Base-by-base conservation (phyloP, 2,888 invertebrate genomes). In the Alsophila aescularia region DNA sequence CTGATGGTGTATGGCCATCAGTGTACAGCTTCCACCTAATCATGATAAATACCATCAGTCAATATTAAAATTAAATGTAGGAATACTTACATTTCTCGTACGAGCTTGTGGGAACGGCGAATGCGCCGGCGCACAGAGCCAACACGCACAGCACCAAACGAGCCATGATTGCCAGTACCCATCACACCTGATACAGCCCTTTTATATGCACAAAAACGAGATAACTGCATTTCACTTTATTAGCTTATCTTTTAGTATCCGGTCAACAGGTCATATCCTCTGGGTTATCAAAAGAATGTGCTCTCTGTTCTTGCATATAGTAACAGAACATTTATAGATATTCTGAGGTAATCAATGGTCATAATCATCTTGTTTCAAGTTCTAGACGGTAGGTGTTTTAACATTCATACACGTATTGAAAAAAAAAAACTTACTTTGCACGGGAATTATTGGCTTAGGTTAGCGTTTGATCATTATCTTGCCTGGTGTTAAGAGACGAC, bases 71-170 rank as follows among this genome's bases (percentile, higher is more conserved):
- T 24, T 24, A 24, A 7, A 24, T 5, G 7, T 24, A 5, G 8
- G 7, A 88, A 85, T 69, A 92, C 92, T 89, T 66, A 77, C 66
- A 72, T 81, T 84, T 58, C 70, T 76, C 67, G 49, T 62, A 66
- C 36, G 73, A 75, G 57, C 73, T 70, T 27, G 71, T 64, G 9
- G 80, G 77, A 6, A 82, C 79, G 10, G 81, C 69, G 16, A 82
- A 67, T 55, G 81, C 83, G 50, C 85, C 82, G 62, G 61, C 54
- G 55, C 69, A 87, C 77, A 21, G 83, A 54, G 80, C 85, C 68
- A 88, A 64, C 24, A 75, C 77, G 73, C 75, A 84, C 75, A 85
- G 65, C 79, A 81, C 80, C 55, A 83, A 69, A 64, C 81, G 80
- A 76, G 79, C 77, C 88, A 89, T 89, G 73, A 65, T 78, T 58